Evolutionary conservation across 2,888 invertebrate species (phyloP), one percentile per base, ranked within the genome.

Genomic region (Volucella inflata): DNA sequence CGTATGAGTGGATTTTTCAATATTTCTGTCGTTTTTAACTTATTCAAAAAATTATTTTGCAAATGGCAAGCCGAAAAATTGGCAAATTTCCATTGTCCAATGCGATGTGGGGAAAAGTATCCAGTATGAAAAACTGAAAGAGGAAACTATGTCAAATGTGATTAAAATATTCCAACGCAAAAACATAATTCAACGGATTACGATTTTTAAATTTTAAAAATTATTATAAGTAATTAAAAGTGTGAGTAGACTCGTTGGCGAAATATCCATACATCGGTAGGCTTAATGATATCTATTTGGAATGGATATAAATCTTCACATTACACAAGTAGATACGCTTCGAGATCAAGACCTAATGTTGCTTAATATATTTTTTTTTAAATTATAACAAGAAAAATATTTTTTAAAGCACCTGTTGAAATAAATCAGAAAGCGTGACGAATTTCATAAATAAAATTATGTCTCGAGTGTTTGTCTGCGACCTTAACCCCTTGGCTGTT

Each of bases 61-160:
- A 71, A 64, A 36, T 12, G 57, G 38, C 17, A 57, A 64, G 42
- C 44, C 17, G 59, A 64, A 16, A 38, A 67, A 72, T 59, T 84
- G 84, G 84, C 70, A 30, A 46, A 46, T 46, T 53, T 68, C 80
- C 84, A 82, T 65, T 51, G 48, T 62, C 42, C 48, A 68, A 57
- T 70, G 40, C 0, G 6, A 6, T 6, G 6, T 30, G 30, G 4
- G 30, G 1, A 30, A 30, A 30, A 30, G n/a, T n/a, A n/a, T 74
- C 12, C 14, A 50, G 11, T 4, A 30, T 11, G 38, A 11, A 36
- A 57, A 8, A 50, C 48, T 50, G 40, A 14, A 65, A 38, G 65
- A 36, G 14, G 21, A 70, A 60, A 46, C 36, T 57, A 40, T 77
- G 60, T 77, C 53, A 71, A 57, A 57, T 40, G 16, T 57, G 64